These are phyloP conservation scores for Corapipo altera DNA, from an alignment of 2,113 vertebrate species.

Conservation along the genomic window DNA sequence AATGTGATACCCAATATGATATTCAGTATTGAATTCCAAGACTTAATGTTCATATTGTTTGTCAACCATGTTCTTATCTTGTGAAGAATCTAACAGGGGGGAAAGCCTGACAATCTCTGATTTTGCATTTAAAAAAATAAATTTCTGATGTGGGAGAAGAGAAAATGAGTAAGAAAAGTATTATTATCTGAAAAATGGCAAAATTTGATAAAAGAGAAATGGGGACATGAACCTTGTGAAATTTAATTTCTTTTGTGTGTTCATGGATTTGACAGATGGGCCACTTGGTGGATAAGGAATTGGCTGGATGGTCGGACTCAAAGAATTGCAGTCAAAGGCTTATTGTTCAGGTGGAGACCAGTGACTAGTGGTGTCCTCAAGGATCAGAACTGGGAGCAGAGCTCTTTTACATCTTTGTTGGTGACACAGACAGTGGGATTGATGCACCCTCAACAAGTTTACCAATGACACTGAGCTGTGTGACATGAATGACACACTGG, in stretches of 20 bases:
- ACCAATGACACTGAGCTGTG: fast-evolving
- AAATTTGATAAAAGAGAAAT: neutral
- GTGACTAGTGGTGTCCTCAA: neutral
- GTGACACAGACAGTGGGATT: neutral
- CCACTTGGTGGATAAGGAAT: neutral
- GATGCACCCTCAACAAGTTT: neutral
- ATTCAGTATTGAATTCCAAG: neutral
- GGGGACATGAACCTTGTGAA: neutral
- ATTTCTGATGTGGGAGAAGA: neutral
- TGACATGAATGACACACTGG: neutral
- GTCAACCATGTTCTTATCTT: neutral
- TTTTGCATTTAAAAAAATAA: neutral
- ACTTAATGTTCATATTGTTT: neutral
- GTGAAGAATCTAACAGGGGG: neutral
- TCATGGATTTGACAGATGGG: neutral
- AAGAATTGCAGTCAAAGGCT: neutral
- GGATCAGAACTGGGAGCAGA: fast-evolving
- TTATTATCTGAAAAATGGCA: neutral
- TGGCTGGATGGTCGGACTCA: neutral
- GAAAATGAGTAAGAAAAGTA: neutral
- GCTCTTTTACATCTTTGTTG: neutral
- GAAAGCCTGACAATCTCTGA: neutral
- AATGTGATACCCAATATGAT: neutral
- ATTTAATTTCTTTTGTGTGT: neutral
- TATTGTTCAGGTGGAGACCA: neutral